A percentile compares a stretch with the other conserved stretches of the same genome.
These are phyloP conservation scores for Drosophila borealis DNA, from an alignment of 2,888 invertebrate species.

Conservation along the genomic window DNA sequence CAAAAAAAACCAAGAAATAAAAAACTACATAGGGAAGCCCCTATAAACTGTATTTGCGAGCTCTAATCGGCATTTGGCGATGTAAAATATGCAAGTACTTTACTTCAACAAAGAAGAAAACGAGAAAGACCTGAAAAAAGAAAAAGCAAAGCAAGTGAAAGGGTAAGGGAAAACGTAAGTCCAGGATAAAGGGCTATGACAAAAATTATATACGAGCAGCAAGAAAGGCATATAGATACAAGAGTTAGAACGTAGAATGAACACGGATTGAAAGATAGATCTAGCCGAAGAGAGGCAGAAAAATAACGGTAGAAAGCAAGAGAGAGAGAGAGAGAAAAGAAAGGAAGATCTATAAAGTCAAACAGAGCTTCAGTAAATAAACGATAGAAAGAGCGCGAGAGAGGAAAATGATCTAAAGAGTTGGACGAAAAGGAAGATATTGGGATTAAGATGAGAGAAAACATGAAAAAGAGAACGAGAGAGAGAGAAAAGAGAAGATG, in stretches of 20 bases:
- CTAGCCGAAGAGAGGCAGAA: too few relatives aligned
- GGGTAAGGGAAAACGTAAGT: too few relatives aligned
- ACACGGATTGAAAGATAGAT: too few relatives aligned
- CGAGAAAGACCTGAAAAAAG: background rate
- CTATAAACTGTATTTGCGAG: background rate
- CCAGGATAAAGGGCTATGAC: too few relatives aligned
- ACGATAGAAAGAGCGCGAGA: background rate
- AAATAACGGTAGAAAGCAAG: background rate
- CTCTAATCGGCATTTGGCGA: background rate
- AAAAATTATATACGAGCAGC: too few relatives aligned
- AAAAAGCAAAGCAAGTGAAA: background rate
- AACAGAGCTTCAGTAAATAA: background rate
- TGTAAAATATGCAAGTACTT: too few relatives aligned
- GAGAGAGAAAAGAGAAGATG: background rate
- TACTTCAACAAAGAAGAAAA: too few relatives aligned
- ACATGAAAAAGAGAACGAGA: background rate
- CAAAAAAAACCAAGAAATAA: background rate
- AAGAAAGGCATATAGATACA: too few relatives aligned
- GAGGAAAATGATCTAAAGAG: background rate
- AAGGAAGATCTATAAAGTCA: background rate
- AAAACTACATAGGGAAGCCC: background rate
- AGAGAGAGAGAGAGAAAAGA: background rate
- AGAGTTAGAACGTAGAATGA: too few relatives aligned
- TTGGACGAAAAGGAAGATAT: background rate
- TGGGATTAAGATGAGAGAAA: background rate